A percentile compares a stretch with the other conserved stretches of the same genome.
These are phyloP conservation scores for Ptilonorhynchus violaceus DNA, from an alignment of 2,113 vertebrate species.

Conservation along the genomic window DNA sequence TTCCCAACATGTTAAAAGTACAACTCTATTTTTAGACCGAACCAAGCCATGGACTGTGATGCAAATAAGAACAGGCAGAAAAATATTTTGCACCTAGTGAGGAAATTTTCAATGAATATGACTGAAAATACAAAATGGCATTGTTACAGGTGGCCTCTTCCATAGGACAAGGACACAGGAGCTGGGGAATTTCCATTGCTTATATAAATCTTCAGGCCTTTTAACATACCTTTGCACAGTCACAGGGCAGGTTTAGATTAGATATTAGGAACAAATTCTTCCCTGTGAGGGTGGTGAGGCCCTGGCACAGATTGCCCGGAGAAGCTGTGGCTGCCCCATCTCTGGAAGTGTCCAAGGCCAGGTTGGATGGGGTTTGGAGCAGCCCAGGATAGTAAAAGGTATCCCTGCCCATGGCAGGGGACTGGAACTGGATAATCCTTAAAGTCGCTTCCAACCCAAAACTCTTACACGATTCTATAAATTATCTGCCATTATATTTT, in stretches of 20 bases:
- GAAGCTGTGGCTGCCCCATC: not conserved
- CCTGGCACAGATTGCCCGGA: not conserved
- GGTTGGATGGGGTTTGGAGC: not conserved
- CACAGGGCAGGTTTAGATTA: not conserved
- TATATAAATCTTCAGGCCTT: not conserved
- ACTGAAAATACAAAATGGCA: not conserved
- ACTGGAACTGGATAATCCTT: not conserved
- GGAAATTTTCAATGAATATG: not conserved
- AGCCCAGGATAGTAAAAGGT: not conserved
- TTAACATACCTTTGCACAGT: not conserved
- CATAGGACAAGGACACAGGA: not conserved
- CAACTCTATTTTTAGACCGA: not conserved
- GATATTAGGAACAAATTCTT: not conserved
- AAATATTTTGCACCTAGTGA: not conserved
- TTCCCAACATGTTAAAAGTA: not conserved
- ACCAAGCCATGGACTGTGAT: not conserved
- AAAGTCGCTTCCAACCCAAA: not conserved
- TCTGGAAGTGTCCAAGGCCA: not conserved
- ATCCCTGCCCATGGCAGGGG: not conserved
- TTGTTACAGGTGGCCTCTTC: not conserved
- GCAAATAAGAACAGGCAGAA: not conserved
- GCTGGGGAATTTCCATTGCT: not conserved
- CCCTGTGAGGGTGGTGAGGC: not conserved
- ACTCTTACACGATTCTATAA: not conserved
- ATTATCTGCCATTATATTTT: not conserved